Conservation (phyloP, 2,888 invertebrate species). For the Lycophotia porphyrea region DNA sequence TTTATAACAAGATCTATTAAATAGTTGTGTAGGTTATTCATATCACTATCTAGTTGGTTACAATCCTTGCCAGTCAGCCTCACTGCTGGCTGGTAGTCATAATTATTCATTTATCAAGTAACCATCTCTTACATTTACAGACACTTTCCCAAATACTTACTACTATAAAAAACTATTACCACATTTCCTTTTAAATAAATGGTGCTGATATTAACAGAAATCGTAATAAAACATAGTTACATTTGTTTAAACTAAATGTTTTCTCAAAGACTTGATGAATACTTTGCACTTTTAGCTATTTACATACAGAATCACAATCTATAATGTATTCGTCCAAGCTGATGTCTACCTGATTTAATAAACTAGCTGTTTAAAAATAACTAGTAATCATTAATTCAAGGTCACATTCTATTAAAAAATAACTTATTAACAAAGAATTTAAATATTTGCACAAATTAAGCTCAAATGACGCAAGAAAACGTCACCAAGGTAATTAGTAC, state of each 20-base stretch:
- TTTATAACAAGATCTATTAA: slow-evolving; percentile 34
- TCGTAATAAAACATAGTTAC: slow-evolving; percentile 38
- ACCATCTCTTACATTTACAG: slow-evolving; percentile 19
- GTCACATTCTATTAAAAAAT: slow-evolving; percentile 30
- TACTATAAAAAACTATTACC: slow-evolving; percentile 37
- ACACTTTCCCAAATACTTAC: slow-evolving; percentile 31
- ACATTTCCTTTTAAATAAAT: slow-evolving; percentile 28
- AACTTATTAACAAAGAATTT: slow-evolving; percentile 16
- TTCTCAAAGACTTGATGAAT: slow-evolving; percentile 22
- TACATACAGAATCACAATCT: slow-evolving; percentile 44
- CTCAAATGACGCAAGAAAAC: slow-evolving; percentile 4
- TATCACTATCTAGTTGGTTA: slow-evolving; percentile 42
- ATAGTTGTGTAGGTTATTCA: slow-evolving; percentile 22
- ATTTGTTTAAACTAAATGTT: slow-evolving; percentile 24
- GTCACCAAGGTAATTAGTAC: slow-evolving; percentile 2
- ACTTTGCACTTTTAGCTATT: slow-evolving; percentile 58
- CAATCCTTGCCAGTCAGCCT: slow-evolving; percentile 15
- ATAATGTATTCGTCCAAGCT: slow-evolving; percentile 31
- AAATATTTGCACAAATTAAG: slow-evolving; percentile 22
- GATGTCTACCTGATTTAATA: slow-evolving; percentile 26
- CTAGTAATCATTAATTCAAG: slow-evolving; percentile 30
- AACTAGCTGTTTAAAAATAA: slow-evolving; percentile 35
- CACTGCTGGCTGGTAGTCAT: slow-evolving; percentile 18
- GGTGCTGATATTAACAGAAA: slow-evolving; percentile 35
- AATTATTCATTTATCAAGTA: slow-evolving; percentile 13